Base-by-base conservation (phyloP, 2,113 vertebrate species). In the Dromaius novaehollandiae region DNA sequence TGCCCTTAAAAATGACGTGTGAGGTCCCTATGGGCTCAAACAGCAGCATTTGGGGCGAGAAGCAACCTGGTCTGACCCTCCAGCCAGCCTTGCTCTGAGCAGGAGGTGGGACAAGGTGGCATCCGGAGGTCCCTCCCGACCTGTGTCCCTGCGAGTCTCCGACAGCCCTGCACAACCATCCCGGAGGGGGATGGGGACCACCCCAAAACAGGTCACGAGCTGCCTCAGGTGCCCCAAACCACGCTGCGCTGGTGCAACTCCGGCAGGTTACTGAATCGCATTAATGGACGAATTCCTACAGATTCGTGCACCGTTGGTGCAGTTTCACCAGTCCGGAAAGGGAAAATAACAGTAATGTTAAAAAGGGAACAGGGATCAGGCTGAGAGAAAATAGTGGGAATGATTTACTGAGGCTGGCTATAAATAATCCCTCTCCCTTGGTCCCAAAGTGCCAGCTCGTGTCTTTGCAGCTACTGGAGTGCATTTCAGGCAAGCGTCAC, bases 381-480 rank as follows among this genome's bases (percentile, higher is more conserved):
- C 26, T 38, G 0, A 0, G 6, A 20, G 60, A 56, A 65, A 86
- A 36, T 48, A 2, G 5, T 24, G 55, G 61, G 77, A 71, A 78
- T 51, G 80, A 71, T 88, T 92, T 86, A 83, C 40, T 20, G 76
- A 94, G 80, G 51, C 84, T 82, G 66, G 66, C 51, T 95, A 95
- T 88, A 97, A 94, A 94, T 88, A 96, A 93, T 13, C 40, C 5
- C 76, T 66, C 28, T 74, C n/a, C 68, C 73, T 61, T 7, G 63
- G 75, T 82, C 76, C 82, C 91, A 28, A 32, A 77, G 87, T 85
- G 73, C 80, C 93, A 89, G 92, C 76, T 8, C 38, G 30, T 89
- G 91, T 85, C 76, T 70, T 5, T 80, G 76, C 71, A 89, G 85
- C 82, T 93, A 90, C 91, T 74, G 85, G 89, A 91, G 91, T 19